phyloP scores from a whole-genome alignment of 2,113 vertebrate genomes.

The Arothron firmamentum region DNA sequence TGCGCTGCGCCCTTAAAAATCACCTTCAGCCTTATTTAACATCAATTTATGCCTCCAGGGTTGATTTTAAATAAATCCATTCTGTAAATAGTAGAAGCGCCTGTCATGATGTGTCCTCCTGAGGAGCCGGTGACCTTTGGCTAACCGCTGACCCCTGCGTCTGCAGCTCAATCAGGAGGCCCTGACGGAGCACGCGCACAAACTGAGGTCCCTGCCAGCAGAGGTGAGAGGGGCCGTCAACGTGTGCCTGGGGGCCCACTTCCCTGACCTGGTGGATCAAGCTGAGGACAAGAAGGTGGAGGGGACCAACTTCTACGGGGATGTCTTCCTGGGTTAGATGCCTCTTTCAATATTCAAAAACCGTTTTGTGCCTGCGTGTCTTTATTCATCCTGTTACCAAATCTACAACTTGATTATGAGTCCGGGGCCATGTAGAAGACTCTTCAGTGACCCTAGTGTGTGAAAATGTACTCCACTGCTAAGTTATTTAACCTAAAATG shows the following conservation, averaged over 20 bases:
- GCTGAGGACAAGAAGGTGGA: constrained; percentile 39
- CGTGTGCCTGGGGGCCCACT: constrained; percentile 66
- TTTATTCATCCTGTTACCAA: constrained; percentile 11
- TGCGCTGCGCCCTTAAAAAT: constrained; percentile 1
- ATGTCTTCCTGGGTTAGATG: constrained; percentile 72
- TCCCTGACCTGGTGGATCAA: constrained; percentile 68
- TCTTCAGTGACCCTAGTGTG: constrained; percentile 10
- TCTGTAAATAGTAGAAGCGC: constrained; percentile 29
- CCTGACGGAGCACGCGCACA: constrained; percentile 75
- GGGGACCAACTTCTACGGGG: constrained; percentile 53
- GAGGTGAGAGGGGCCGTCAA: constrained; percentile 80
- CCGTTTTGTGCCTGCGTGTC: not conserved
- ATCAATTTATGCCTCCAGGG: constrained; percentile 18
- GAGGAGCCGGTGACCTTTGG: not conserved
- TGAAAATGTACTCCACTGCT: constrained; percentile 30
- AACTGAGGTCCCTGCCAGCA: constrained; percentile 67
- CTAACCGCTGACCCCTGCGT: constrained; percentile 30
- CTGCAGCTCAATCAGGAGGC: constrained; percentile 82
- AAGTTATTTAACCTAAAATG: constrained; percentile 1
- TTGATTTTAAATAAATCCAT: constrained; percentile 12
- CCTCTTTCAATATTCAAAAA: not conserved
- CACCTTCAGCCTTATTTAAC: not conserved
- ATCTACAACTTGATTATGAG: not conserved
- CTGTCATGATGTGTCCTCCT: constrained; percentile 5
- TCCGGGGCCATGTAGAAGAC: not conserved